Evolutionary conservation across 1,140 invertebrate genomes (phyloP), one percentile per base, ranked within the genome.

Genomic region (Neodiprion pinetum): DNA sequence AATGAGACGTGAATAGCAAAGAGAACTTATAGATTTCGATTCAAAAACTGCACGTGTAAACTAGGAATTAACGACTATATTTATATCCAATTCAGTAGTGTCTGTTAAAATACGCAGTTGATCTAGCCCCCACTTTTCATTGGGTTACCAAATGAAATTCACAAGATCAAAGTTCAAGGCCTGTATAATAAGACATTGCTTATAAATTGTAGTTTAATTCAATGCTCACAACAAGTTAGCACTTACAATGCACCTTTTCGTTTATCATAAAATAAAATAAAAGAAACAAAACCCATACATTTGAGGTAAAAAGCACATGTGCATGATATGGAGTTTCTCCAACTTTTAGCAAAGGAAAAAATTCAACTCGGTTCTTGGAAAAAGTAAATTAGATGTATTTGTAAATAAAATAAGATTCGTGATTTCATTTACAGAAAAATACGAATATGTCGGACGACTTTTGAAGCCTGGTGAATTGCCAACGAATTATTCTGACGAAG

Each of bases 401-500:
- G 61, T 17, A 65, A 65, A 65, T 65, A 7, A 21, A 65, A 65
- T 75, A 70, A 65, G 81, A 81, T 76, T 80, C 83, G 28, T 40
- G 28, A 40, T 40, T 3, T 40, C 1, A 40, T 40, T 91, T 93
- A 65, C 90, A 98, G 97, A 99, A 90, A 97, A 96, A 88, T 99
- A 99, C 87, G 95, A 97, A 61, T 93, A 95, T 79, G 95, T 99
- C 67, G 98, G 98, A 14, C 93, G 93, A 83, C 88, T 99, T 40
- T 87, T 99, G 81, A 97, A 95, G 83, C 96, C 96, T 9, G 97
- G 97, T 12, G 97, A 99, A 83, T 91, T 95, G 80, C 95, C 96
- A 1, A 94, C 92, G 70, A 97, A 94, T 83, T 99, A 99, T 88
- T 96, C 96, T 9, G 97, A 98, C 82, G 96, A 97, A 78, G 97